These are phyloP conservation scores for Drosophila nigromelanica DNA, from an alignment of 1,140 invertebrate species.

Conservation along the genomic window DNA sequence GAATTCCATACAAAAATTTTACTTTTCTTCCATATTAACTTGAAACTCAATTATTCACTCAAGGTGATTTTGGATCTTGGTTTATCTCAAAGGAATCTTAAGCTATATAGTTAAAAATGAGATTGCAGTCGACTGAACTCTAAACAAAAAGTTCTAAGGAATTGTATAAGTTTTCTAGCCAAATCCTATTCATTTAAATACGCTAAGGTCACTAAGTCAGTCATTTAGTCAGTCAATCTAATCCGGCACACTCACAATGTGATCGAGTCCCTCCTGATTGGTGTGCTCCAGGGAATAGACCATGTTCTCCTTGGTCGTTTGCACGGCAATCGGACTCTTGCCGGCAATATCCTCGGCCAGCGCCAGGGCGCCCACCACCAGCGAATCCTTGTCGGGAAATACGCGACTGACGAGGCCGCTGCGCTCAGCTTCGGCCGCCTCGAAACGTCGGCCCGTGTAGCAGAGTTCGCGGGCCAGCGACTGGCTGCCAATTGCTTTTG, in stretches of 20 bases:
- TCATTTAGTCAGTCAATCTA: too few species aligned
- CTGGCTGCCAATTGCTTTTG: conserved; percentile 95
- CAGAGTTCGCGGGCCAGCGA: conserved; percentile 94
- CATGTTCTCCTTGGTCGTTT: conserved; percentile 93
- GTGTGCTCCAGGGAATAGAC: conserved; percentile 95
- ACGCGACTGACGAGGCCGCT: conserved; percentile 90
- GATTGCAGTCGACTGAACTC: too few species aligned
- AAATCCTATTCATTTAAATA: too few species aligned
- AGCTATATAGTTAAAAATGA: too few species aligned
- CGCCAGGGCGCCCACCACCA: conserved; percentile 89
- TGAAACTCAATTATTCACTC: too few species aligned
- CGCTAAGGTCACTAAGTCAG: too few species aligned
- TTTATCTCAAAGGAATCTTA: too few species aligned
- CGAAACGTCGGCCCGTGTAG: conserved; percentile 93
- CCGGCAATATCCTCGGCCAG: conserved; percentile 91
- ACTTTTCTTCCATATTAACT: too few species aligned
- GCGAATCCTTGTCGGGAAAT: conserved; percentile 72
- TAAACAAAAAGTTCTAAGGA: too few species aligned
- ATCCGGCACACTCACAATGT: conserved; percentile 88
- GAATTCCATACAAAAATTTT: too few species aligned
- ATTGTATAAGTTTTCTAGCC: too few species aligned
- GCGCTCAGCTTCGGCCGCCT: conserved; percentile 90
- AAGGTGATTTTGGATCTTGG: too few species aligned
- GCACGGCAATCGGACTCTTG: conserved; percentile 98
- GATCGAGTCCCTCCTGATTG: conserved; percentile 93